Base-by-base conservation (phyloP, 2,797 vertebrate species). In the Poeciliopsis presidionis region DNA sequence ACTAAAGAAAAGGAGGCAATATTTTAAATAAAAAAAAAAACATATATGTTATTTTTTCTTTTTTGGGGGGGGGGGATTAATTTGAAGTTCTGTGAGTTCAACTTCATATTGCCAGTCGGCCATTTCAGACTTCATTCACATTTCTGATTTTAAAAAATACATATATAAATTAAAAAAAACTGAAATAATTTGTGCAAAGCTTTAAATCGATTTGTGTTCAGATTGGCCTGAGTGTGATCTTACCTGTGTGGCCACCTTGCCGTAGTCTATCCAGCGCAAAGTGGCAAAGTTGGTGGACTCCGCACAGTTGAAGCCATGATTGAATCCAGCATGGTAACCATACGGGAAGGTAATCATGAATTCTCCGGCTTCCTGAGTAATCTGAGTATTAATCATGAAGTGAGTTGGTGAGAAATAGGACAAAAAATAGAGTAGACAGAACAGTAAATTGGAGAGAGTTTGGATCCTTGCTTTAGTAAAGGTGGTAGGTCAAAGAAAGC, bases 281-380 rank as follows among this genome's bases (percentile, higher is more conserved):
- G 96, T 97, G 85, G 98, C 98, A 92, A 99, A 99, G 93, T 99
- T 99, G 83, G 97, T 99, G 87, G 98, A 99, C 90, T 99, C 97
- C 0, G 97, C 98, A 92, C 98, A 99, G 93, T 99, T 99, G 94
- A 98, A 99, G 79, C 98, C 98, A 81, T 99, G 98, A 92, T 99
- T 99, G 94, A 98, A 99, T 69, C 98, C 98, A 78, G 98, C 97
- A 78, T 99, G 98, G 88, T 99, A 99, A 79, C 98, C 97, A 39
- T 98, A 99, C 7, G 98, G 98, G 87, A 99, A 99, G 82, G 98
- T 99, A 87, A 99, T 96, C 95, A 99, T 97, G 92, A 99, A 99
- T 92, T 99, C 97, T 83, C 98, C 98, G 59, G 97, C 96, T 92
- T 99, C 97, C 92, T 99, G 98, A 82, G 97, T 99, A 85, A 99